Evolutionary conservation across 2,888 invertebrate genomes (phyloP).

Genomic region (Rhynchonema sp.): DNA sequence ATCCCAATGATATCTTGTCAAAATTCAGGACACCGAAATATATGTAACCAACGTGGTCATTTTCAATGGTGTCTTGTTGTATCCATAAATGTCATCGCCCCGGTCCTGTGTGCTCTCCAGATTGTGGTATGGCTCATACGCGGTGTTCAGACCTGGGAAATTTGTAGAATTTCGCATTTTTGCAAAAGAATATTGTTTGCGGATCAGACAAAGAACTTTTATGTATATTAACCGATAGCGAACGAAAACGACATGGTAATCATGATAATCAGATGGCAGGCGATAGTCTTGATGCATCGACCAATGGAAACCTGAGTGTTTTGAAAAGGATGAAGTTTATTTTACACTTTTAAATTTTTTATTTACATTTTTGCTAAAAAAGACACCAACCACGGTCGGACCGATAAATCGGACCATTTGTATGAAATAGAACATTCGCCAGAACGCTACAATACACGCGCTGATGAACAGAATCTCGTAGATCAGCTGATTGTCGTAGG

Average conservation of each 20-base stretch:
- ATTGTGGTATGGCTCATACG: slow-evolving; percentile 1
- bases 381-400: slow-evolving; percentile 14
- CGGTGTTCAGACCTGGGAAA: slow-evolving; percentile 14
- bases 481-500: slow-evolving; percentile 11
- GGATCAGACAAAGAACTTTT: too few species aligned
- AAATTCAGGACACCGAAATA: too few species aligned
- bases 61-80: neutral
- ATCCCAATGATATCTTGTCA: too few species aligned
- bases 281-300: slow-evolving; percentile 17
- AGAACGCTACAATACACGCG: slow-evolving; percentile 18
- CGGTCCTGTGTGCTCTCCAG: neutral
- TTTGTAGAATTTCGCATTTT: too few species aligned
- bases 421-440: slow-evolving; percentile 20
- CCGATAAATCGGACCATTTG: slow-evolving; percentile 16
- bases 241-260: slow-evolving; percentile 19
- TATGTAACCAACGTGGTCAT: neutral
- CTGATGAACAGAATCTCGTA: slow-evolving; percentile 18
- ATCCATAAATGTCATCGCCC: too few species aligned
- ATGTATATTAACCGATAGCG: too few species aligned
- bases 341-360: neutral
- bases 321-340: too few species aligned
- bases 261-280: slow-evolving; percentile 21
- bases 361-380: neutral
- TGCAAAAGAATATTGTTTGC: too few species aligned
- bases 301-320: slow-evolving; percentile 20